phyloP scores from a whole-genome alignment of 2,888 invertebrate genomes.

The Augochlorella aurata region DNA sequence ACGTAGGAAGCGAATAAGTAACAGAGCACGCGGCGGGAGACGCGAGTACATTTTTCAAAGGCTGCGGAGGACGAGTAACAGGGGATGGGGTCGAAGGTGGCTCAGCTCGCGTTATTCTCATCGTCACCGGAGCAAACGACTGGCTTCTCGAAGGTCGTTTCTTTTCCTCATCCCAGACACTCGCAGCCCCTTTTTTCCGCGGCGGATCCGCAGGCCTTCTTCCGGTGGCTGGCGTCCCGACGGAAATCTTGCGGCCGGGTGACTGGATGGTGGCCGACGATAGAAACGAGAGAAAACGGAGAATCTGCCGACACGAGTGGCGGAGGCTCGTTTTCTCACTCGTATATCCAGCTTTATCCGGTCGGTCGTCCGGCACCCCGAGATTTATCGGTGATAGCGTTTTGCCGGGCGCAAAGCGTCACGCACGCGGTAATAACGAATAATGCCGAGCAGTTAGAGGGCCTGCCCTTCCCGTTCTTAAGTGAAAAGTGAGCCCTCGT shows the following conservation, averaged over 20 bases:
- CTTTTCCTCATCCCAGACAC: conserved; percentile 20
- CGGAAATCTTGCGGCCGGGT: conserved; percentile 56
- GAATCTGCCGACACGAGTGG: conserved; percentile 1
- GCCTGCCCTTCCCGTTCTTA: conserved; percentile 62
- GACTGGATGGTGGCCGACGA: conserved; percentile 5
- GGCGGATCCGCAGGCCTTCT: conserved; percentile 4
- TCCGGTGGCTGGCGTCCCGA: conserved; percentile 45
- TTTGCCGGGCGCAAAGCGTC: conserved; percentile 53
- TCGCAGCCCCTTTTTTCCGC: conserved; percentile 3
- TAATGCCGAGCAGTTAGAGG: conserved; percentile 68
- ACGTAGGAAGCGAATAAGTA: not conserved
- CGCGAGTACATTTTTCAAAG: conserved; percentile 32
- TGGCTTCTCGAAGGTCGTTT: conserved; percentile 48
- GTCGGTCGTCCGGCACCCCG: conserved; percentile 28
- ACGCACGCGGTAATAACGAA: conserved; percentile 70
- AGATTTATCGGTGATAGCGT: conserved; percentile 66
- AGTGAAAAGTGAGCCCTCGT: conserved; percentile 72
- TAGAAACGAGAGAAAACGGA: conserved; percentile 25
- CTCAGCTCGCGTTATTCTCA: conserved; percentile 59
- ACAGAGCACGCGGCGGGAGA: not conserved
- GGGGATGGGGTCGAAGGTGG: conserved; percentile 46
- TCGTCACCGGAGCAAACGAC: conserved; percentile 59
- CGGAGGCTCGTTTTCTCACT: conserved; percentile 31
- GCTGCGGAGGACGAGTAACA: not conserved
- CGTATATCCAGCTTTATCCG: conserved; percentile 59